Conservation (phyloP, 2,113 vertebrate genomes). For the Ictalurus furcatus region DNA sequence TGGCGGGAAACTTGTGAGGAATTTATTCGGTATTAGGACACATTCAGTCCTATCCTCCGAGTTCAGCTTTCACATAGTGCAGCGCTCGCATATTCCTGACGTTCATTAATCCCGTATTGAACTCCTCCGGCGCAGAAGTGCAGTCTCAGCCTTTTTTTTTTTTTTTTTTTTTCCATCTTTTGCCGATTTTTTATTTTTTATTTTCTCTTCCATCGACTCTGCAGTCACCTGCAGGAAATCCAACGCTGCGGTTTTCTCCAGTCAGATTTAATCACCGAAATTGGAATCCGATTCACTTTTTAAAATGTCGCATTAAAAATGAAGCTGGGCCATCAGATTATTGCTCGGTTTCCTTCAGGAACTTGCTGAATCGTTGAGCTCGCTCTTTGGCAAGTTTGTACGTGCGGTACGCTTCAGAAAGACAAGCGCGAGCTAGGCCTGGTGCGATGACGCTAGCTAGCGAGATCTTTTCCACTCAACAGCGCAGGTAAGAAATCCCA, state of each 20-base stretch:
- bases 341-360: not conserved
- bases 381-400: not conserved
- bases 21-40: not conserved
- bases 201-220: not conserved
- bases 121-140: slow-evolving; percentile 40
- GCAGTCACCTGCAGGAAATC: slow-evolving; percentile 1
- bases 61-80: not conserved
- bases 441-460: not conserved
- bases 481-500: not conserved
- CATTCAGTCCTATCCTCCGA: not conserved
- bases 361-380: not conserved
- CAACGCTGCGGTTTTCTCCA: not conserved
- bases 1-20: not conserved
- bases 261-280: not conserved
- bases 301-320: not conserved
- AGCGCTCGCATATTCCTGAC: slow-evolving; percentile 28
- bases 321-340: not conserved
- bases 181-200: slow-evolving; percentile 36
- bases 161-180: slow-evolving; percentile 41
- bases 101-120: slow-evolving; percentile 45
- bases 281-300: not conserved
- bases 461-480: not conserved
- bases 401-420: not conserved
- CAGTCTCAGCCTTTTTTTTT: slow-evolving; percentile 54
- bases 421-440: not conserved